phyloP scores from a whole-genome alignment of 2,888 invertebrate genomes.

The Flabesymbios commensalis region DNA sequence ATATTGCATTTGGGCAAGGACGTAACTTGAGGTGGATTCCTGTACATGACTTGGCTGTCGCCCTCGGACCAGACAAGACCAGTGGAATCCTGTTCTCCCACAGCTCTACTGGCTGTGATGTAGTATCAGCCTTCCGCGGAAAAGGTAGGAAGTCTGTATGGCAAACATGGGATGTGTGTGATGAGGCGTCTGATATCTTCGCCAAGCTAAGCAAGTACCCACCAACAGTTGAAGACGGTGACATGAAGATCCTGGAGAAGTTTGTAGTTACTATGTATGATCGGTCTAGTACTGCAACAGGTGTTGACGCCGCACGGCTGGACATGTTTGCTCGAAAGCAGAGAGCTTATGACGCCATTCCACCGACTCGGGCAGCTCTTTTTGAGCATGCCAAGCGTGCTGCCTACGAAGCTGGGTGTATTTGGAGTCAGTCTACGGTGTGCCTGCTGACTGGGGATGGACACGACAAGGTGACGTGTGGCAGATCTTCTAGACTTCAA shows the following conservation, averaged over 20 bases:
- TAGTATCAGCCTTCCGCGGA: slow-evolving; percentile 31
- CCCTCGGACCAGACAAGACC: slow-evolving; percentile 27
- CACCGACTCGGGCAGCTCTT: slow-evolving; percentile 18
- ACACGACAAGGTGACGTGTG: not conserved
- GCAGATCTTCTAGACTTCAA: not conserved
- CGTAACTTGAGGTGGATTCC: slow-evolving; percentile 28
- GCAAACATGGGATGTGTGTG: slow-evolving; percentile 32
- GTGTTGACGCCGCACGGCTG: slow-evolving; percentile 30
- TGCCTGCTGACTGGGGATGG: slow-evolving; percentile 4
- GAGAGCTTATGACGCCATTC: slow-evolving; percentile 29
- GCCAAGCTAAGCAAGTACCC: slow-evolving; percentile 14
- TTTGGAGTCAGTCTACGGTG: slow-evolving; percentile 20
- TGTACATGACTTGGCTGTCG: slow-evolving; percentile 24
- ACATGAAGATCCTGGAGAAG: slow-evolving; percentile 27
- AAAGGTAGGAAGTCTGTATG: slow-evolving; percentile 37
- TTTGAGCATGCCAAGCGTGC: slow-evolving; percentile 30
- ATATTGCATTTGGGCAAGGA: slow-evolving; percentile 33
- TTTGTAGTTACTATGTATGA: slow-evolving; percentile 36
- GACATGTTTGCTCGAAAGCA: slow-evolving; percentile 39
- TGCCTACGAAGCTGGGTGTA: slow-evolving; percentile 25
- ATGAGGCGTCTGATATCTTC: slow-evolving; percentile 26
- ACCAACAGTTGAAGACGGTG: slow-evolving; percentile 16
- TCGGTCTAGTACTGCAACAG: slow-evolving; percentile 23
- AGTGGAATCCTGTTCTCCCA: slow-evolving; percentile 31
- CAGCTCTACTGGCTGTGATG: slow-evolving; percentile 39